Evolutionary conservation across 2,797 vertebrate species (phyloP).

Genomic region (Peromyscus attwateri): DNA sequence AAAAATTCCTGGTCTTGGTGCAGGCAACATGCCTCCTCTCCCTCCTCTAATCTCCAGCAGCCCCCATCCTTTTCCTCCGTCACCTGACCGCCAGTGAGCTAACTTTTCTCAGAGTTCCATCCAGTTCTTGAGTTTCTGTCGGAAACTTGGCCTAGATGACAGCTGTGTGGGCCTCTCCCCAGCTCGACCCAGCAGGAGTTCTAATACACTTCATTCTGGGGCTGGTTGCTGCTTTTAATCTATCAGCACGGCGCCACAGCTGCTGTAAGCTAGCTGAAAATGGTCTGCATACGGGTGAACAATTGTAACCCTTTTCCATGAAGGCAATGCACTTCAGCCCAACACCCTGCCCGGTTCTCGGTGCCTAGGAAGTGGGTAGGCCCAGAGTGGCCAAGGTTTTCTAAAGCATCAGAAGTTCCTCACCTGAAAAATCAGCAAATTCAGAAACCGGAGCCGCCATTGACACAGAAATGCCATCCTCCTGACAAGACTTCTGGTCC

Average conservation of each 20-base stretch:
- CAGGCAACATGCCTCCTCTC: neutral
- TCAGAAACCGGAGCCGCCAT: neutral
- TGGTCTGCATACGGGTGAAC: slow-evolving; percentile 90
- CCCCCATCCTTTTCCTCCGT: neutral
- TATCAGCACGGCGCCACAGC: slow-evolving; percentile 96
- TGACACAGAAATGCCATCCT: neutral
- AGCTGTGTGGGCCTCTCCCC: slow-evolving; percentile 94
- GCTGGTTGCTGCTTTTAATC: slow-evolving; percentile 98
- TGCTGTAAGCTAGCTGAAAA: slow-evolving; percentile 95
- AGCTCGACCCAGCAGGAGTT: slow-evolving; percentile 91
- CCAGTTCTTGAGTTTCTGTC: slow-evolving; percentile 89
- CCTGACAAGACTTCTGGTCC: neutral
- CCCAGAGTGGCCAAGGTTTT: neutral
- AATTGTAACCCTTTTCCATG: slow-evolving; percentile 89
- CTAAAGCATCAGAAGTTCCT: neutral
- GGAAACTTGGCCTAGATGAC: slow-evolving; percentile 94
- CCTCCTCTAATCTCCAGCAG: neutral
- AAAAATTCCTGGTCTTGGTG: neutral
- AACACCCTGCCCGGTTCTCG: slow-evolving; percentile 22
- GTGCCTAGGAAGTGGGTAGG: neutral
- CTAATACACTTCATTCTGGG: slow-evolving; percentile 96
- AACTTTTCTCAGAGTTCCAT: slow-evolving; percentile 89
- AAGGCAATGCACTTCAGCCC: slow-evolving; percentile 73
- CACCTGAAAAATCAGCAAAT: neutral
- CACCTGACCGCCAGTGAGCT: slow-evolving; percentile 82